Percentiles rank a stretch among this genome's conserved stretches.
Evolutionary conservation across 2,888 invertebrate genomes (phyloP).

Genomic region (Tricholauxania praeusta): DNA sequence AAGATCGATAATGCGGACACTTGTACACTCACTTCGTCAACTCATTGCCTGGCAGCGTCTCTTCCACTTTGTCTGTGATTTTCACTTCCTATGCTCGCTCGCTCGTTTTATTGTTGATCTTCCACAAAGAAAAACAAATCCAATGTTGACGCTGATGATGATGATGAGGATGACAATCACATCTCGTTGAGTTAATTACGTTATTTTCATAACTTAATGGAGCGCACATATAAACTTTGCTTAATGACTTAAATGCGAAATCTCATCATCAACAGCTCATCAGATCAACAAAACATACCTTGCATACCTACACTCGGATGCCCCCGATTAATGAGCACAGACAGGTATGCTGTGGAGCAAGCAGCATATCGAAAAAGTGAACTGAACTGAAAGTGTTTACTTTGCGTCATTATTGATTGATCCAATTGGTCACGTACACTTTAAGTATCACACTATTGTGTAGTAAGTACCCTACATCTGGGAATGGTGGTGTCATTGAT

Average conservation of each 20-base stretch:
- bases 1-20: background rate
- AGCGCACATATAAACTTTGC: constrained; percentile 25
- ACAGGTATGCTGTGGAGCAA: background rate
- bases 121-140: constrained; percentile 17
- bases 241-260: constrained; percentile 54
- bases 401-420: constrained; percentile 19
- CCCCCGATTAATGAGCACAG: background rate
- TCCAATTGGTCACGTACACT: background rate
- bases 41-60: too few relatives aligned
- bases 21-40: too few relatives aligned
- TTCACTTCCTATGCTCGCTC: background rate
- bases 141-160: constrained; percentile 7
- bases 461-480: too few relatives aligned
- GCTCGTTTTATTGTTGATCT: constrained; percentile 40
- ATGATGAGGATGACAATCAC: constrained; percentile 28
- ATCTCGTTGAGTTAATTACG: constrained; percentile 30
- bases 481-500: too few relatives aligned
- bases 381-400: constrained; percentile 1
- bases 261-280: constrained; percentile 53
- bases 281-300: constrained; percentile 31
- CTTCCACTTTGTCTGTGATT: too few relatives aligned
- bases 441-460: background rate
- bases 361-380: background rate
- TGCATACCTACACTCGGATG: background rate
- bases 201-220: constrained; percentile 32